Conservation (phyloP, 2,888 invertebrate genomes). For the Eremobia ochroleuca region DNA sequence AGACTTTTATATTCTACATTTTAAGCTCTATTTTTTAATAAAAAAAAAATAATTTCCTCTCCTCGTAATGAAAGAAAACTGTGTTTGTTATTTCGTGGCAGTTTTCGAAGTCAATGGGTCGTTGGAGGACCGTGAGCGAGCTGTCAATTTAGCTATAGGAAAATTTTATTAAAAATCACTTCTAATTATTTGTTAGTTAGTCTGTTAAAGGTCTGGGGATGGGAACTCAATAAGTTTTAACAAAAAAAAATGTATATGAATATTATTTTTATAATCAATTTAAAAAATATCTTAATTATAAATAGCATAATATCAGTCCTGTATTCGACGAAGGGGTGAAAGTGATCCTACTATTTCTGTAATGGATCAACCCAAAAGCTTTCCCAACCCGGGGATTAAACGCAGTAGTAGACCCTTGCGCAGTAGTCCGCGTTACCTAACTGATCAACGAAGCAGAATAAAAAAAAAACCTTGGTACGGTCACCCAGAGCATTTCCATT, state of each 20-base stretch:
- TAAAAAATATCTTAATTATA: neutral
- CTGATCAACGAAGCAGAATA: neutral
- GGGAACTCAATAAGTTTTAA: no score
- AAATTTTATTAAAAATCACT: neutral
- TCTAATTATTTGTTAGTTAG: neutral
- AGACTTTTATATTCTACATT: conserved; percentile 8
- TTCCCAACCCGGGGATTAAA: neutral
- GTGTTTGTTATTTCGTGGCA: conserved; percentile 15
- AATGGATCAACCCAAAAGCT: neutral
- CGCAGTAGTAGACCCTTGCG: neutral
- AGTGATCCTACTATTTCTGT: neutral
- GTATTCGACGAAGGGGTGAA: neutral
- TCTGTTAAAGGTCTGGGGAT: no score
- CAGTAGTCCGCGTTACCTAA: neutral
- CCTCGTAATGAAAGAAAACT: conserved; percentile 31
- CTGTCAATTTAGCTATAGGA: neutral
- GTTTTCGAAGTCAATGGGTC: conserved; percentile 18
- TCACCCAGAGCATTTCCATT: neutral
- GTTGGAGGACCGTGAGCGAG: neutral
- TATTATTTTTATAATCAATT: no score
- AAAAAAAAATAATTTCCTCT: conserved; percentile 7
- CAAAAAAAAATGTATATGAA: no score
- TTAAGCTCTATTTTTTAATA: conserved; percentile 2
- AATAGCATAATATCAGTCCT: neutral
- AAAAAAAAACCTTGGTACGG: neutral